Evolutionary conservation across 2,888 invertebrate species (phyloP), one percentile per base, ranked within the genome.

Genomic region (Acleris emargana): DNA sequence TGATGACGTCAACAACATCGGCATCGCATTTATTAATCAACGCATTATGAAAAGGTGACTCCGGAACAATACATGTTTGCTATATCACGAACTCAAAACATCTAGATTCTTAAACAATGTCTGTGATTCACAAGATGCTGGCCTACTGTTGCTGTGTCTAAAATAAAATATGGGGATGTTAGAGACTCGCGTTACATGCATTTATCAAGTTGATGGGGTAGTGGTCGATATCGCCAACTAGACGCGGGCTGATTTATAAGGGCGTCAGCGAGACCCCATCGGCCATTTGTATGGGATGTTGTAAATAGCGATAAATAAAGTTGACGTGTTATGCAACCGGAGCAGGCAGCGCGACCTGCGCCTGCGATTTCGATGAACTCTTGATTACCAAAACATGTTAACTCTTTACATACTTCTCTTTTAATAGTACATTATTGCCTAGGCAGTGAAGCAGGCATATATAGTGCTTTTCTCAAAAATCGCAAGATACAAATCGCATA

Each of bases 131-230:
- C 13, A 18, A 11, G 49, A 11, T 49, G 5, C 55, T 43, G 50
- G 50, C 38, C 55, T 47, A 38, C 60, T 64, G 55, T 69, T 59
- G 67, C 66, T 70, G 53, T 60, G 55, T 49, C 52, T 25, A 49
- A 62, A 13, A 16, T 58, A 32, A 66, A 59, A 71, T 67, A 72
- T 73, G 74, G 78, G 78, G 78, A 70, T 78, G 76, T 75, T 77
- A 76, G 78, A 74, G 81, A 71, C 76, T 87, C 82, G 73, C 69
- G 81, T 85, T 82, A 75, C 82, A 74, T 76, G 77, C 87, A 88
- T 89, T 88, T 87, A 90, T 90, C 89, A 86, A 77, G 70, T 80
- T 83, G 84, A 88, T 87, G 83, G 84, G 83, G 70, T 73, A 76
- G 73, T 75, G 77, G 79, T 75, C 83, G 80, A 83, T 86, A 87